Conservation (phyloP, 2,888 invertebrate genomes). For the Melipona beecheii region DNA sequence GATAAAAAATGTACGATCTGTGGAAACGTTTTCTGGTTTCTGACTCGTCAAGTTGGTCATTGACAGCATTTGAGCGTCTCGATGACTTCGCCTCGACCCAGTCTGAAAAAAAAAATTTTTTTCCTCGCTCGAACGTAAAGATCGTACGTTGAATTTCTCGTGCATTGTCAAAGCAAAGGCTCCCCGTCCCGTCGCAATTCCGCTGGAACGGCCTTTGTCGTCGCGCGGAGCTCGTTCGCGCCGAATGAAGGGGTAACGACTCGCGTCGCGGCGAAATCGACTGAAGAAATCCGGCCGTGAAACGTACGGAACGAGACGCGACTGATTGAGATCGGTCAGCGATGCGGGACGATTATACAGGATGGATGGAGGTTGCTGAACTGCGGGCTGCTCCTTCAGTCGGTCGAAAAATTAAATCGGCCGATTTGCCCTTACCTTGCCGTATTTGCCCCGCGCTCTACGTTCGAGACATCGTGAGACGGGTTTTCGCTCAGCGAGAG, state of each 20-base stretch:
- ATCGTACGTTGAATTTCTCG: not conserved
- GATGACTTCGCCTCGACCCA: too few relatives aligned
- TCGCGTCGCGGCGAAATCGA: slow-evolving; percentile 13
- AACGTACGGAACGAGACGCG: slow-evolving; percentile 18
- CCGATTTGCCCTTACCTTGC: slow-evolving; percentile 22
- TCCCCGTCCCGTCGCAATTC: slow-evolving; percentile 23
- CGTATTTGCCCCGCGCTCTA: slow-evolving; percentile 13
- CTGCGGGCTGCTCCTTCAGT: slow-evolving; percentile 25
- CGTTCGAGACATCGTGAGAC: slow-evolving; percentile 25
- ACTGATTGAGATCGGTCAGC: slow-evolving; percentile 57
- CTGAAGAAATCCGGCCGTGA: slow-evolving; percentile 11
- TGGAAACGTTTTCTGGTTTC: too few relatives aligned
- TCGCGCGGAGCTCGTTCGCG: not conserved
- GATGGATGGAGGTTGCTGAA: slow-evolving; percentile 36
- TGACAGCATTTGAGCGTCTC: too few relatives aligned
- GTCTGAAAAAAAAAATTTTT: too few relatives aligned
- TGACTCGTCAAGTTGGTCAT: too few relatives aligned
- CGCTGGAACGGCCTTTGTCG: slow-evolving; percentile 26
- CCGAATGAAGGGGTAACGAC: slow-evolving; percentile 32
- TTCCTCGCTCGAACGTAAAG: too few relatives aligned
- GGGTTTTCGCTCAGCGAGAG: slow-evolving; percentile 25
- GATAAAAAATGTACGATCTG: too few relatives aligned
- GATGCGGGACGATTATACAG: slow-evolving; percentile 56
- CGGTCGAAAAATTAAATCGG: slow-evolving; percentile 55
- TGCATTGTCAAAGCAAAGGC: not conserved